Percentiles rank a stretch among this genome's conserved stretches.
Evolutionary conservation across 2,888 invertebrate genomes (phyloP).

Genomic region (Papilio elwesi): DNA sequence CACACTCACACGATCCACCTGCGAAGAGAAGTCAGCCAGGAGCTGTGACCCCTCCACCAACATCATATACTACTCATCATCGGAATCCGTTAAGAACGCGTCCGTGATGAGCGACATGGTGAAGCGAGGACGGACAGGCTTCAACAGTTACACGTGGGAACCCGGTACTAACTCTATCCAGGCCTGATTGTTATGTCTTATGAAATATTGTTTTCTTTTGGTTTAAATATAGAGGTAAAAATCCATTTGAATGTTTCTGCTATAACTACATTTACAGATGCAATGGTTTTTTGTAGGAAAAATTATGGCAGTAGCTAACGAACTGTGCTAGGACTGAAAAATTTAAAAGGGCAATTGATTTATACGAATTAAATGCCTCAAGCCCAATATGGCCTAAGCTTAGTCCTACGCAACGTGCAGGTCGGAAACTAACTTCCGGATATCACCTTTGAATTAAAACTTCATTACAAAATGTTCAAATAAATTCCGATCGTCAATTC

Average conservation of each 20-base stretch:
- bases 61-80: constrained; percentile 63
- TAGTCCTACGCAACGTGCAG: too few relatives aligned
- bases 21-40: constrained; percentile 53
- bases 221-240: constrained; percentile 38
- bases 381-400: too few relatives aligned
- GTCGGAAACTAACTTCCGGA: too few relatives aligned
- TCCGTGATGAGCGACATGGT: constrained; percentile 53
- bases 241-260: not conserved
- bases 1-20: constrained; percentile 42
- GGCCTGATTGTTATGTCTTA: constrained; percentile 52
- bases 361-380: too few relatives aligned
- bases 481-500: too few relatives aligned
- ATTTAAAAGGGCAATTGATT: too few relatives aligned
- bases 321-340: too few relatives aligned
- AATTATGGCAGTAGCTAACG: too few relatives aligned
- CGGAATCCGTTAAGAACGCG: constrained; percentile 59
- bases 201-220: constrained; percentile 50
- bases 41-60: constrained; percentile 64
- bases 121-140: constrained; percentile 53
- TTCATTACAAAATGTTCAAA: too few relatives aligned
- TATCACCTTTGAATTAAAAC: too few relatives aligned
- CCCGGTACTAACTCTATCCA: constrained; percentile 71
- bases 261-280: too few relatives aligned
- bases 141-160: constrained; percentile 67
- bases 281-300: too few relatives aligned